Evolutionary conservation across 2,888 invertebrate genomes (phyloP).

Genomic region (Drosophila tripunctata): DNA sequence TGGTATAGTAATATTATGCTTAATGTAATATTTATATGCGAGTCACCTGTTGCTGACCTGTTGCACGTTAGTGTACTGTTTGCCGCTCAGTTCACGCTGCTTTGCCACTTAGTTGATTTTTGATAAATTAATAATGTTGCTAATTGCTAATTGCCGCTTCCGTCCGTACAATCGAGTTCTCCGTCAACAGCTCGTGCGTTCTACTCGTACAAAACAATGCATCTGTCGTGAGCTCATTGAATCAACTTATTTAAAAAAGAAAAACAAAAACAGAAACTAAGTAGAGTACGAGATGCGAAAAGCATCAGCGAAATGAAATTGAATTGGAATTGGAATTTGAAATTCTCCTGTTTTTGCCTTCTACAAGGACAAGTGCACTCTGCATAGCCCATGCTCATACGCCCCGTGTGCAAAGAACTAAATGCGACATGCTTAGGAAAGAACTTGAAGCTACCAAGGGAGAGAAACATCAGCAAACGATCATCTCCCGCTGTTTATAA

Average conservation of each 20-base stretch:
- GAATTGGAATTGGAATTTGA: slow-evolving; percentile 3
- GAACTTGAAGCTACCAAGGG: neutral
- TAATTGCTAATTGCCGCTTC: slow-evolving; percentile 50
- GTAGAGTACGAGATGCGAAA: slow-evolving; percentile 5
- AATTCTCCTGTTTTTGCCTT: slow-evolving; percentile 41
- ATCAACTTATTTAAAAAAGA: slow-evolving; percentile 21
- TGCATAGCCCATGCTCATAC: slow-evolving; percentile 22
- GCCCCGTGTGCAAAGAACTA: slow-evolving; percentile 14
- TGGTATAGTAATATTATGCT: slow-evolving; percentile 27
- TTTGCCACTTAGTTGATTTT: slow-evolving; percentile 33
- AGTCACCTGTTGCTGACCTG: slow-evolving; percentile 38
- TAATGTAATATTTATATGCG: slow-evolving; percentile 48
- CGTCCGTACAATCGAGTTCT: slow-evolving; percentile 19
- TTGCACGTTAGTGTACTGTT: slow-evolving; percentile 19
- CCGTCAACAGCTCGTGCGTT: slow-evolving; percentile 5
- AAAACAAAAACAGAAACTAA: slow-evolving; percentile 21
- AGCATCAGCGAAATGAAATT: slow-evolving; percentile 3
- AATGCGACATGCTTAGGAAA: neutral
- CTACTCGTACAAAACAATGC: neutral
- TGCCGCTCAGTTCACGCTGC: slow-evolving; percentile 1
- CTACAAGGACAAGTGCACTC: slow-evolving; percentile 14
- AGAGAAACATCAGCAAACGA: slow-evolving; percentile 3
- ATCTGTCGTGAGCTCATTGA: slow-evolving; percentile 21
- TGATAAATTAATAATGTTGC: slow-evolving; percentile 51
- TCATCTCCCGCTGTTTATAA: slow-evolving; percentile 38